These are phyloP conservation scores for Bolborhynchus lineola DNA, from an alignment of 2,113 vertebrate species.

Conservation along the genomic window DNA sequence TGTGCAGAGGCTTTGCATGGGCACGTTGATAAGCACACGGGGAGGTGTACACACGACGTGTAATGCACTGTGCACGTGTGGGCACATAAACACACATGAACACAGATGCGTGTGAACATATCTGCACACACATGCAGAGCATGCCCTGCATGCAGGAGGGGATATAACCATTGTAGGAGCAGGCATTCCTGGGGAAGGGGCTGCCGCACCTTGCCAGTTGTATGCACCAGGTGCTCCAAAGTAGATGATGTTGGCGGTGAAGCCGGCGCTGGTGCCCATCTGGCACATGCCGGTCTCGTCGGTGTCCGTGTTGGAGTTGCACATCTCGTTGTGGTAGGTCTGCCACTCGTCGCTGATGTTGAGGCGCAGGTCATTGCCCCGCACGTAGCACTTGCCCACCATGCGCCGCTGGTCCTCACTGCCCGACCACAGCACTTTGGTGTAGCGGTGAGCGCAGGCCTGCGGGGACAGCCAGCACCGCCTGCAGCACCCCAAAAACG, in stretches of 20 bases:
- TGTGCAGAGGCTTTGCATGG: background rate
- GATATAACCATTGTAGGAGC: background rate
- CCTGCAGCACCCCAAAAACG: fast-evolving
- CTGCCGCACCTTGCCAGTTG: constrained; percentile 85
- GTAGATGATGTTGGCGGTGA: constrained; percentile 81
- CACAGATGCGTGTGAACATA: too few relatives aligned
- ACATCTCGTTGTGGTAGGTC: constrained; percentile 82
- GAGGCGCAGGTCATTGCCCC: constrained; percentile 83
- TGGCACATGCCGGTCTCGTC: constrained; percentile 87
- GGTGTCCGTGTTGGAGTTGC: constrained; percentile 79
- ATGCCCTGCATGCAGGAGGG: background rate
- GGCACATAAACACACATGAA: background rate
- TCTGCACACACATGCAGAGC: background rate
- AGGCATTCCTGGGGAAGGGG: fast-evolving
- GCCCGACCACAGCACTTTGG: constrained; percentile 76
- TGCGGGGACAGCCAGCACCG: constrained; percentile 33
- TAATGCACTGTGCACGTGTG: background rate
- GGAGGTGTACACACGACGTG: background rate
- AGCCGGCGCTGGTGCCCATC: constrained; percentile 89
- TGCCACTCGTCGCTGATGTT: constrained; percentile 86
- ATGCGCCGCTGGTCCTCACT: constrained; percentile 82
- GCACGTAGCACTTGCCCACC: constrained; percentile 90
- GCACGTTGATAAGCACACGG: fast-evolving
- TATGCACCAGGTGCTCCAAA: constrained; percentile 84
- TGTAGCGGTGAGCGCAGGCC: constrained; percentile 93